Evolutionary conservation across 1,140 invertebrate genomes (phyloP).

Genomic region (Ptiloglossa arizonensis): DNA sequence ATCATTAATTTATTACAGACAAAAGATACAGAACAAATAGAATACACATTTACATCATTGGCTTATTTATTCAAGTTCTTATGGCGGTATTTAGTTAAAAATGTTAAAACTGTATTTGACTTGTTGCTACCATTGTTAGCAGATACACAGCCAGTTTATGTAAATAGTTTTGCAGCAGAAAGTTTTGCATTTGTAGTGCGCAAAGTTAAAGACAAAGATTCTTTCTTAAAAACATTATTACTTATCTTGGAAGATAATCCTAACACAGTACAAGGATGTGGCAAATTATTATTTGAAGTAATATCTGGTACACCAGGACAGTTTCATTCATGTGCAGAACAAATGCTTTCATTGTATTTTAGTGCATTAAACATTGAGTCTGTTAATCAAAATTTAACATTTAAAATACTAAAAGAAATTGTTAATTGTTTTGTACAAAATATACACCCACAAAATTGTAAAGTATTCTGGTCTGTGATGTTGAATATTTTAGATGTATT

Average conservation of each 20-base stretch:
- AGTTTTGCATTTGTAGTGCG: conserved; percentile 95
- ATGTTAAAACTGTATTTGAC: conserved; percentile 89
- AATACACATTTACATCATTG: conserved; percentile 91
- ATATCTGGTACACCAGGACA: conserved; percentile 90
- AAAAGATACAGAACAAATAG: conserved; percentile 91
- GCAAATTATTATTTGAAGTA: conserved; percentile 92
- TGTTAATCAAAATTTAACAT: conserved; percentile 83
- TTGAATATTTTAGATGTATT: conserved; percentile 70
- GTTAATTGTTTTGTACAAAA: conserved; percentile 83
- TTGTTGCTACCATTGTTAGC: conserved; percentile 89
- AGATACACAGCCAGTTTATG: conserved; percentile 87
- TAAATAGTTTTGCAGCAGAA: conserved; percentile 96
- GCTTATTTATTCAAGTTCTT: conserved; percentile 95
- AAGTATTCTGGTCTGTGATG: conserved; percentile 83
- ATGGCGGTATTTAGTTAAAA: conserved; percentile 90
- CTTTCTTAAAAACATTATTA: conserved; percentile 88
- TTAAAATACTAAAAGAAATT: conserved; percentile 85
- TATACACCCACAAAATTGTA: conserved; percentile 84
- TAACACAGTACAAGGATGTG: conserved; percentile 88
- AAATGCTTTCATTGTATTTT: conserved; percentile 85
- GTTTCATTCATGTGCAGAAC: conserved; percentile 90
- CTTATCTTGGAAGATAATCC: conserved; percentile 85
- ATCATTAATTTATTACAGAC: conserved; percentile 88
- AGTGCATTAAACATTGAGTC: conserved; percentile 82
- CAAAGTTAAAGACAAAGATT: conserved; percentile 91